These are phyloP conservation scores for Lithobates sylvaticus DNA, from an alignment of 2,797 vertebrate species.

Conservation along the genomic window DNA sequence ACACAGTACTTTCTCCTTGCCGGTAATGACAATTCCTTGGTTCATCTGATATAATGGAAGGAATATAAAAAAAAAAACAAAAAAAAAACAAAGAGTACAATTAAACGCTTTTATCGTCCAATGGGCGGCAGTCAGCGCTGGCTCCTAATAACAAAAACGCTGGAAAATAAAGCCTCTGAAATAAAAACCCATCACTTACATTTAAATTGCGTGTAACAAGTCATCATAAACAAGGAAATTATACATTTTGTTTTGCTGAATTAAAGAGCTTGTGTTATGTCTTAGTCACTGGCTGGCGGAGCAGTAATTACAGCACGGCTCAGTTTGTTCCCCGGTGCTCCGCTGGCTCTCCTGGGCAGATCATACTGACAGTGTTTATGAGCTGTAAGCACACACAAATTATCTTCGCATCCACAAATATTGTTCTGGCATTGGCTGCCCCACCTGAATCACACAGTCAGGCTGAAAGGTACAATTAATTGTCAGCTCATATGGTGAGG, in stretches of 20 bases:
- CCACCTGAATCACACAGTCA: neutral
- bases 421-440: neutral
- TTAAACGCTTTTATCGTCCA: neutral
- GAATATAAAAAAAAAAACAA: neutral
- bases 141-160: conserved; percentile 7
- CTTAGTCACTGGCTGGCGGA: conserved; percentile 20
- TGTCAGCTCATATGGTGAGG: neutral
- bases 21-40: neutral
- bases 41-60: conserved; percentile 6
- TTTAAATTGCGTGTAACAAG: conserved; percentile 7
- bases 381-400: conserved; percentile 9
- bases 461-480: neutral
- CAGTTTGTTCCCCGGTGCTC: conserved; percentile 12
- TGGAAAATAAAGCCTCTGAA: conserved; percentile 1
- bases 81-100: conserved; percentile 11
- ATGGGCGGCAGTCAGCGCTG: neutral
- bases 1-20: neutral
- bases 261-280: conserved; percentile 2
- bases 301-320: conserved; percentile 27
- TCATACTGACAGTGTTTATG: conserved; percentile 39
- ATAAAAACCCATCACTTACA: neutral
- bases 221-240: neutral
- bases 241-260: conserved; percentile 30
- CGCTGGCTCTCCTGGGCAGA: neutral
- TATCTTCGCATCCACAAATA: neutral